Evolutionary conservation across 2,113 vertebrate species (phyloP).

Genomic region (Passerina amoena): DNA sequence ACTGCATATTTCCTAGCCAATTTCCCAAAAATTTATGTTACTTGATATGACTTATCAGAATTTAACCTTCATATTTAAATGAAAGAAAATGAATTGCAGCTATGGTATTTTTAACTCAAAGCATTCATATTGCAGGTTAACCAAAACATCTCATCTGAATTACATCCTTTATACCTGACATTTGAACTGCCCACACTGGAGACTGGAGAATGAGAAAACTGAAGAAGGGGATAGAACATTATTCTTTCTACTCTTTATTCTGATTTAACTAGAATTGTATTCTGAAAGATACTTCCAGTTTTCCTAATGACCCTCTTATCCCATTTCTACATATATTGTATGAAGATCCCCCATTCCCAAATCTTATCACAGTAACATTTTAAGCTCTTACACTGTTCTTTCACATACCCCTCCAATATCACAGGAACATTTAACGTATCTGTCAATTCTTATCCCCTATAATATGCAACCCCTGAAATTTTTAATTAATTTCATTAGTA

Average conservation of each 20-base stretch:
- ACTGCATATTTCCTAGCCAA: not conserved
- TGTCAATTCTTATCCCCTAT: not conserved
- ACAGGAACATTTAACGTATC: not conserved
- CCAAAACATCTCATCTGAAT: not conserved
- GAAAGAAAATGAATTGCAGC: not conserved
- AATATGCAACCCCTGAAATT: not conserved
- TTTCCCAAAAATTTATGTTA: not conserved
- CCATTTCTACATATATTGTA: not conserved
- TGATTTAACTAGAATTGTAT: not conserved
- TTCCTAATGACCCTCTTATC: not conserved
- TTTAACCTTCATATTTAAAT: not conserved
- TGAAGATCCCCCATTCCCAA: not conserved
- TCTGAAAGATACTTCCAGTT: not conserved
- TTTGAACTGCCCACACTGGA: not conserved
- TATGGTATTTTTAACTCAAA: not conserved
- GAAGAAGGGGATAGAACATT: not conserved
- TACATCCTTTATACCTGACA: not conserved
- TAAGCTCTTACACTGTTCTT: not conserved
- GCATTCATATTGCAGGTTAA: not conserved
- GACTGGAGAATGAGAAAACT: not conserved
- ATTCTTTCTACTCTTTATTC: not conserved
- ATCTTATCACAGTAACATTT: not conserved
- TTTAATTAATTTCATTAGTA: not conserved
- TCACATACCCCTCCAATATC: not conserved
- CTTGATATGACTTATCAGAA: not conserved